Conservation (phyloP, 1,140 invertebrate species). For the Maniola jurtina region DNA sequence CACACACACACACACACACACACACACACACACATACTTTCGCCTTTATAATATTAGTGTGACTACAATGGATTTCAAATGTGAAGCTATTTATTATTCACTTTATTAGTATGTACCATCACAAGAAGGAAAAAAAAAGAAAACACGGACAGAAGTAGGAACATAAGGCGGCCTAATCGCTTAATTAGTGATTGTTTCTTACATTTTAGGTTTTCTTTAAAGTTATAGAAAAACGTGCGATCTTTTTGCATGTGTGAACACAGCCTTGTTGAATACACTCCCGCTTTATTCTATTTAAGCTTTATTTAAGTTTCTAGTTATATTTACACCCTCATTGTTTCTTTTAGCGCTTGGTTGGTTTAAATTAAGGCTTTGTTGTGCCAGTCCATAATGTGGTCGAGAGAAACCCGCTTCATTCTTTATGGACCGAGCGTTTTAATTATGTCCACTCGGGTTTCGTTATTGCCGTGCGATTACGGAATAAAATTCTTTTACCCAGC, state of each 20-base stretch:
- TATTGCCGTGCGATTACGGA: constrained; percentile 6
- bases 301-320: constrained; percentile 35
- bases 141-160: too few species aligned
- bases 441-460: constrained; percentile 15
- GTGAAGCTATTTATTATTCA: too few species aligned
- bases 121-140: too few species aligned
- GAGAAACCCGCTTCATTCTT: constrained; percentile 16
- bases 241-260: background rate
- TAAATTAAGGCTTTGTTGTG: constrained; percentile 29
- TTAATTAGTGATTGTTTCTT: too few species aligned
- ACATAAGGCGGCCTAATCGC: too few species aligned
- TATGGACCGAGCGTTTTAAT: constrained; percentile 26
- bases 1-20: too few species aligned
- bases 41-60: too few species aligned
- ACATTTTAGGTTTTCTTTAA: too few species aligned
- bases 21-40: too few species aligned
- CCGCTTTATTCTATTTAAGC: constrained; percentile 37
- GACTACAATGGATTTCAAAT: too few species aligned
- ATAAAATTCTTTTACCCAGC: background rate
- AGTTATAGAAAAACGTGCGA: too few species aligned
- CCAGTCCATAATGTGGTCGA: constrained; percentile 11
- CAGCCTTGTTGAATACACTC: constrained; percentile 1
- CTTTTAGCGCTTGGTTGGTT: constrained; percentile 21
- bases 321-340: constrained; percentile 30
- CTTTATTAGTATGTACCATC: too few species aligned